phyloP scores from a whole-genome alignment of 2,888 invertebrate species.

The Ophion ventricosus region DNA sequence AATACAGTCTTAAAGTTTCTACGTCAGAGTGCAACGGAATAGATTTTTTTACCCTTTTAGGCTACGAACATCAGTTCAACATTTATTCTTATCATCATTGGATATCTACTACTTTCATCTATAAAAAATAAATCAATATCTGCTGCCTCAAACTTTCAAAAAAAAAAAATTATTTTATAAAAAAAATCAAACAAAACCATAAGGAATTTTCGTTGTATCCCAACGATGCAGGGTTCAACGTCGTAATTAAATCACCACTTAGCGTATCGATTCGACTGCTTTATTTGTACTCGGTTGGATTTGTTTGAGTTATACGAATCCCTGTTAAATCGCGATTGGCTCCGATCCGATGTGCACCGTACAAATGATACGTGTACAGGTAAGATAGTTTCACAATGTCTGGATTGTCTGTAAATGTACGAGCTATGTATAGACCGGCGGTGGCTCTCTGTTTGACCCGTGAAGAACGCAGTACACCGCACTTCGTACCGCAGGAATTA shows the following conservation, averaged over 20 bases:
- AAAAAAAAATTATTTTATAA: no score
- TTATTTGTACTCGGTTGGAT: not conserved
- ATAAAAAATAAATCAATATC: no score
- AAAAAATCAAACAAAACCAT: not conserved
- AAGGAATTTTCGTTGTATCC: not conserved
- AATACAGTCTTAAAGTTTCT: not conserved
- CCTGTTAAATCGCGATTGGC: not conserved
- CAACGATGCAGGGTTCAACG: not conserved
- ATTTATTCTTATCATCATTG: no score
- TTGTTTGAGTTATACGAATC: not conserved
- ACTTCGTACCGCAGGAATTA: conserved; percentile 66
- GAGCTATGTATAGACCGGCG: conserved; percentile 21
- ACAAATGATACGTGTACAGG: conserved; percentile 18
- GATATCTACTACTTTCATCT: no score
- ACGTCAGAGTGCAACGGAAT: not conserved
- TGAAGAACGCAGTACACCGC: conserved; percentile 59
- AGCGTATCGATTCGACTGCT: not conserved
- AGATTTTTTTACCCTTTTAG: no score
- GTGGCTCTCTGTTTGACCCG: conserved; percentile 59
- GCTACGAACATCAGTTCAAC: no score
- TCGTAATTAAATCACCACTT: not conserved
- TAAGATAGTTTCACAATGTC: conserved; percentile 59
- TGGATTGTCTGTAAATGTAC: conserved; percentile 51
- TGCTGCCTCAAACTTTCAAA: no score
- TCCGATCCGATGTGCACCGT: not conserved